phyloP scores from a whole-genome alignment of 2,797 vertebrate species.

The Enteromius paludinosus region DNA sequence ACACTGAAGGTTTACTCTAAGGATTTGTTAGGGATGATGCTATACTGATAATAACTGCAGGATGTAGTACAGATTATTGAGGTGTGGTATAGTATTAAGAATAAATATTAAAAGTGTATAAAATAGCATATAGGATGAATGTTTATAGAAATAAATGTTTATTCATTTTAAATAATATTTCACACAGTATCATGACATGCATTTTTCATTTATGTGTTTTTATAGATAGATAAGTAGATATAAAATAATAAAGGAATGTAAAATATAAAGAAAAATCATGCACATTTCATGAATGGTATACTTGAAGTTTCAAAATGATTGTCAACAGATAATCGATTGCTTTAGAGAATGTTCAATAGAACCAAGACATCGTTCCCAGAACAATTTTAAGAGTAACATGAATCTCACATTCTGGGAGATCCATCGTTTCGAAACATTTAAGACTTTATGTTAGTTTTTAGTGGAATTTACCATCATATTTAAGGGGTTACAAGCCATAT shows the following conservation, averaged over 20 bases:
- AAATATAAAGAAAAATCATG: neutral
- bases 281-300: neutral
- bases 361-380: neutral
- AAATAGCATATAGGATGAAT: neutral
- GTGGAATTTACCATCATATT: neutral
- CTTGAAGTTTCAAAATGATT: neutral
- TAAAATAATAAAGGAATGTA: neutral
- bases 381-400: neutral
- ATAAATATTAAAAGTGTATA: neutral
- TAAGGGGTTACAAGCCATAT: neutral
- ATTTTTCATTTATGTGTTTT: neutral
- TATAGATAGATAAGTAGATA: too few relatives aligned
- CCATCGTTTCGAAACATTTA: neutral
- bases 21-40: conserved; percentile 3
- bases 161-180: neutral
- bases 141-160: neutral
- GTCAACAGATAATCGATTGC: neutral
- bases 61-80: neutral
- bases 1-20: neutral
- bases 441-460: neutral
- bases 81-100: neutral
- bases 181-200: neutral
- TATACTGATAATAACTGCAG: neutral
- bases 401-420: neutral
- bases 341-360: neutral